Evolutionary conservation across 1,140 invertebrate genomes (phyloP).

Genomic region (Diorhabda elongata): DNA sequence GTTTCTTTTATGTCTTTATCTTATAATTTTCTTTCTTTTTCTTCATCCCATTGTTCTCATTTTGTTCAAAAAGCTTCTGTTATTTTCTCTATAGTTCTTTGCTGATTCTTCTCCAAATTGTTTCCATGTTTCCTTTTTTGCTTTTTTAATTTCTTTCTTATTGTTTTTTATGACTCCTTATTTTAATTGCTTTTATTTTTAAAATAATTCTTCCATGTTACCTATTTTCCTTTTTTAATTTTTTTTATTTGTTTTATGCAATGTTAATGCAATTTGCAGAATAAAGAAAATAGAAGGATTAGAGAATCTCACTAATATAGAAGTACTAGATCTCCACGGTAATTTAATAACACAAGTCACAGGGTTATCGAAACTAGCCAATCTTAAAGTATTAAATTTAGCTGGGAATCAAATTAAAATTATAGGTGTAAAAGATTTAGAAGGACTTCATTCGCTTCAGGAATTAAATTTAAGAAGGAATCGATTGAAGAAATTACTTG

Average conservation of each 20-base stretch:
- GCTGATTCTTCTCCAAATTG: too few relatives aligned
- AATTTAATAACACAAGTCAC: constrained; percentile 73
- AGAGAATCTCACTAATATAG: constrained; percentile 64
- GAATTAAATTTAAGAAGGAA: constrained; percentile 87
- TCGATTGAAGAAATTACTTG: constrained; percentile 71
- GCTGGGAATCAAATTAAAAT: constrained; percentile 82
- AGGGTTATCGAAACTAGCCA: constrained; percentile 57
- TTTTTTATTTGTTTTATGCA: constrained; percentile 15
- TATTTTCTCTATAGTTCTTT: too few relatives aligned
- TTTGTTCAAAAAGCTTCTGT: too few relatives aligned
- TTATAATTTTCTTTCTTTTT: too few relatives aligned
- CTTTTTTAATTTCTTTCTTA: too few relatives aligned
- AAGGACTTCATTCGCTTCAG: constrained; percentile 69
- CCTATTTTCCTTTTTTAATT: constrained; percentile 2
- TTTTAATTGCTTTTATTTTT: too few relatives aligned
- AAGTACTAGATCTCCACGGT: constrained; percentile 88
- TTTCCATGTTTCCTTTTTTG: too few relatives aligned
- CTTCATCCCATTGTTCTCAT: too few relatives aligned
- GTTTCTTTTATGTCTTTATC: too few relatives aligned
- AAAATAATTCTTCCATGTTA: not conserved
- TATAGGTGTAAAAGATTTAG: constrained; percentile 68
- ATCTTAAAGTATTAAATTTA: constrained; percentile 85
- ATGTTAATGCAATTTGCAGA: constrained; percentile 48
- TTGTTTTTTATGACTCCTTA: too few relatives aligned
- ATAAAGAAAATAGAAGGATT: constrained; percentile 74